Evolutionary conservation across 2,888 invertebrate genomes (phyloP).

Genomic region (Apoda limacodes): DNA sequence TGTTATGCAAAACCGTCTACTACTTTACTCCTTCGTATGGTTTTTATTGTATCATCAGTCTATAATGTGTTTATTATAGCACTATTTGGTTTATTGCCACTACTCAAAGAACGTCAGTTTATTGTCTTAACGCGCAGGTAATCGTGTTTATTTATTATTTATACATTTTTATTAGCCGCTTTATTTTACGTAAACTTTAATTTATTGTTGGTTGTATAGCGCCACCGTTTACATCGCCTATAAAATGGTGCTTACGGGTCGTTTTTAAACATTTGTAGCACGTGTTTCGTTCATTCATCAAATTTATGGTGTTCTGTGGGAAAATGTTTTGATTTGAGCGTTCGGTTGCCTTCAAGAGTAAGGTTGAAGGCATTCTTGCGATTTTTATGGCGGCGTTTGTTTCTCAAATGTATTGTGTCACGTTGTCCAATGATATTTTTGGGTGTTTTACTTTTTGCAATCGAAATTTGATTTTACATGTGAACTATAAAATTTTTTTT

Average conservation of each 20-base stretch:
- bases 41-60: slow-evolving; percentile 60
- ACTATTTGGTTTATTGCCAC: slow-evolving; percentile 67
- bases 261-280: slow-evolving; percentile 68
- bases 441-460: no score
- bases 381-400: no score
- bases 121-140: slow-evolving; percentile 67
- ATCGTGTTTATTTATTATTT: slow-evolving; percentile 70
- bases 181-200: slow-evolving; percentile 69
- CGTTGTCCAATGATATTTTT: no score
- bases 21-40: slow-evolving; percentile 26
- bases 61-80: slow-evolving; percentile 67
- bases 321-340: slow-evolving; percentile 56
- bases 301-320: slow-evolving; percentile 65
- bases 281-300: slow-evolving; percentile 69
- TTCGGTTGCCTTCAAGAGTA: no score
- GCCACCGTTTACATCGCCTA: slow-evolving; percentile 64
- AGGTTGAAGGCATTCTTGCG: no score
- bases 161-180: slow-evolving; percentile 69
- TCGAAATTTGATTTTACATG: no score
- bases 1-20: slow-evolving; percentile 29
- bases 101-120: slow-evolving; percentile 59
- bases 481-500: no score
- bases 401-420: no score
- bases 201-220: slow-evolving; percentile 65
- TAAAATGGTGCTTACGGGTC: slow-evolving; percentile 65